Base-by-base conservation (phyloP, 2,888 invertebrate species). In the Abrostola tripartita region DNA sequence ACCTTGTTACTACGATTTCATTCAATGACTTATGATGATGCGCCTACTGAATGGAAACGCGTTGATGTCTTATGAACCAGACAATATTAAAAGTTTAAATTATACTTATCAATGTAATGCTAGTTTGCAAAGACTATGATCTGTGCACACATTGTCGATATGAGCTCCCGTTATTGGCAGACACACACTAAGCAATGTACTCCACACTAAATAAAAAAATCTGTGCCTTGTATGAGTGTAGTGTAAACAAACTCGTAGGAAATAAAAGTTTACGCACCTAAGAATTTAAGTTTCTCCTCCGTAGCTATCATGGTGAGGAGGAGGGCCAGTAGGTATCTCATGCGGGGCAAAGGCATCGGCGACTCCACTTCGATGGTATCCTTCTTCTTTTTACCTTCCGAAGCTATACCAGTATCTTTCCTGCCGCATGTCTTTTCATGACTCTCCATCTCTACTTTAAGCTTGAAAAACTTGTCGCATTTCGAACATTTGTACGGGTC, bases 281-380 rank as follows among this genome's bases (percentile, higher is more conserved):
- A 92, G 81, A 96, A 97, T 69, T 96, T 96, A 52, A 98, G 95
- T 81, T 97, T 96, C 78, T 97, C 97, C 74, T 96, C 96, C n/a
- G 96, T 96, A 14, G 98, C 98, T 73, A 98, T 98, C 89, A 97
- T 97, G 81, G 97, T 97, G 58, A 98, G 90, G 49, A 98, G 95
- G 50, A 98, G 96, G 1, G 98, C 98, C 73, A 98, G 94, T 44
- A 98, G 95, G 74, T 97, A 96, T 64, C 98, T 95, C 96, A 98
- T 96, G 76, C 96, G 96, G 59, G 97, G 96, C 40, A 98, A 92
- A 0, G 95, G 95, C 96, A 97, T 97, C 6, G 92, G 91, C 0
- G 95, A 93, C 65, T 90, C 90, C 49, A 88, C 94, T 62, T 92
- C 93, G 47, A 63, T 62, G 37, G 61, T 61, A 5, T 73, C 68